Conservation (phyloP, 2,888 invertebrate species). For the Rhagonycha fulva region DNA sequence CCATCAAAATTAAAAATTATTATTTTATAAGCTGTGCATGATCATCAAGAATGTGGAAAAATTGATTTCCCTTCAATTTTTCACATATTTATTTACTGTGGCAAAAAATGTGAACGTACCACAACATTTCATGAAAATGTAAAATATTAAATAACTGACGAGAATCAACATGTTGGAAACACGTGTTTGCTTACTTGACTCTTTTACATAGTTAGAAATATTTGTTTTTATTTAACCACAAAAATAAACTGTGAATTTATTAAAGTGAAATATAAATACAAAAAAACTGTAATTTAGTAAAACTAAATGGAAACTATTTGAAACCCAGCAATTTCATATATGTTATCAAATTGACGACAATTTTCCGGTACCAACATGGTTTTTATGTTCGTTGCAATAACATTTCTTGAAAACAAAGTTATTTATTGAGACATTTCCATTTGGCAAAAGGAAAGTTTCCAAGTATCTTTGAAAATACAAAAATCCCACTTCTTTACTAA, state of each 20-base stretch:
- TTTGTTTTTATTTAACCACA: not conserved
- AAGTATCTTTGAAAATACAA: constrained; percentile 5
- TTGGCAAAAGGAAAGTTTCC: constrained; percentile 12
- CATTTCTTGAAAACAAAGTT: constrained; percentile 15
- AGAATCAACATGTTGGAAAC: not conserved
- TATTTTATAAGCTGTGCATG: not conserved
- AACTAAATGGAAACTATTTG: not conserved
- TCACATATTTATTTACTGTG: not conserved
- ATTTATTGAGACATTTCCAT: constrained; percentile 25
- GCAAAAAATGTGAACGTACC: not conserved
- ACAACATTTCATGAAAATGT: not conserved
- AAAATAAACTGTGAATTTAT: not conserved
- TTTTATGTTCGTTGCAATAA: not conserved
- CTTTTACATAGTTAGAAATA: not conserved
- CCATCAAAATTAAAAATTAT: not conserved
- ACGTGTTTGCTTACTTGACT: not conserved
- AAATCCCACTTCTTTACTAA: constrained; percentile 14
- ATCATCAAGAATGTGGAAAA: not conserved
- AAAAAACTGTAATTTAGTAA: not conserved
- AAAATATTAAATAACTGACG: not conserved
- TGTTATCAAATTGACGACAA: not conserved
- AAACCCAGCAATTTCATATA: not conserved
- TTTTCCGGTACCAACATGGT: not conserved
- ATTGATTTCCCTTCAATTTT: not conserved
- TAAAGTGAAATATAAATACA: not conserved